Base-by-base conservation (phyloP, 2,797 vertebrate genomes). In the Anguilla pacifica region DNA sequence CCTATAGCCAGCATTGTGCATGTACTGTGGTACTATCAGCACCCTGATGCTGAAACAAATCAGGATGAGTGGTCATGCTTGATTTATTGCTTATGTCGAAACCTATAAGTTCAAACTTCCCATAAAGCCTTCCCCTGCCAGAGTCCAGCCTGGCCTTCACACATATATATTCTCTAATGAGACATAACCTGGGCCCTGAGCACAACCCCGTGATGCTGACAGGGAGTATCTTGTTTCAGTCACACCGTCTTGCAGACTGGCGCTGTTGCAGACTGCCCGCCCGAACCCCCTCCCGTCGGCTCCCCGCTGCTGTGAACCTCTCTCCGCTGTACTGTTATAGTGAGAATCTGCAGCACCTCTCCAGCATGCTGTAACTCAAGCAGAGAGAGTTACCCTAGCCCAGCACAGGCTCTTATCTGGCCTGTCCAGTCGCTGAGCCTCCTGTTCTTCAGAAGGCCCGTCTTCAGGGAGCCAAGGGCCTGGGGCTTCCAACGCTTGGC, bases 81-180 rank as follows among this genome's bases (percentile, higher is more conserved):
- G 72, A 87, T 72, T 74, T 28, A 53, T 64, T 9, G 67, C 61
- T 55, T 17, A 53, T 84, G 82, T 87, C 82, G 39, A 64, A 49
- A 84, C 70, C 49, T 43, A 46, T 35, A 85, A 35, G 28, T 55
- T 84, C 49, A 7, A 19, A 10, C 86, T 53, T 46, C 81, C 86
- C 67, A 17, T 49, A 35, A 28, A 31, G 82, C 49, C 10, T 15
- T 53, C 67, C 70, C 39, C 28, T 43, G 61, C 49, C 49, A 72
- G 35, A 35, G 17, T 0, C 13, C 55, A 77, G 72, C 53, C 70
- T 22, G 83, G 39, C 83, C 83, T 85, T 88, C 83, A 84, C 87
- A 85, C 51, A n/a, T 59, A 59, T 35, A 39, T 74, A 43, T 51
- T 46, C 35, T 74, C 87, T 79, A n/a, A 77, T n/a, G 87, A 88